Evolutionary conservation across 2,797 vertebrate species (phyloP).

Genomic region (Sciurus vulgaris): DNA sequence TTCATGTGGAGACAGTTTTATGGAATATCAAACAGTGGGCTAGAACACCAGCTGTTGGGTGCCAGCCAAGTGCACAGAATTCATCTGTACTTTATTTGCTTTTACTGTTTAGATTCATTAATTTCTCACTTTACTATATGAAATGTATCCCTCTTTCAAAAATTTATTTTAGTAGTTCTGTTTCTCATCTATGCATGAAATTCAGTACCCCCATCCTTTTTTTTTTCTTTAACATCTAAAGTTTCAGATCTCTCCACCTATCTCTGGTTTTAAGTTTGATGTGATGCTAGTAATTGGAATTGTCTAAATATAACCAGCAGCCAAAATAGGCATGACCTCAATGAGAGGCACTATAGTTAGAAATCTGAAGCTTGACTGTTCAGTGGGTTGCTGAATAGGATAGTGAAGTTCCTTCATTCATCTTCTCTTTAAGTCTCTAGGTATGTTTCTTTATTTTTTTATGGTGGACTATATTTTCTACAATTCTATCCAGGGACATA

Average conservation of each 20-base stretch:
- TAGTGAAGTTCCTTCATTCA: neutral
- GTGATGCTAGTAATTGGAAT: neutral
- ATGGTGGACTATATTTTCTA: neutral
- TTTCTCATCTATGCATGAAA: conserved; percentile 1
- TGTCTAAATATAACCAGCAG: conserved; percentile 42
- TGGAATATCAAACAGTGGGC: conserved; percentile 72
- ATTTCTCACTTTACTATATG: conserved; percentile 64
- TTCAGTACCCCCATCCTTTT: neutral
- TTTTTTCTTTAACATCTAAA: neutral
- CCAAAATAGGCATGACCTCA: neutral
- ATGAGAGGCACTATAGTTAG: neutral
- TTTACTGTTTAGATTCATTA: conserved; percentile 77
- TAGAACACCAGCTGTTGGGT: conserved; percentile 81
- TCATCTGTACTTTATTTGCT: conserved; percentile 83
- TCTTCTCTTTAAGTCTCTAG: neutral
- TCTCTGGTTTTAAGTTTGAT: conserved; percentile 2
- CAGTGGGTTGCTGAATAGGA: neutral
- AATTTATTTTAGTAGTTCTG: neutral
- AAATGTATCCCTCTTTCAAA: neutral
- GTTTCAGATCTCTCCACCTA: neutral
- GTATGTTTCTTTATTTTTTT: neutral
- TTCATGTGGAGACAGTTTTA: conserved; percentile 83
- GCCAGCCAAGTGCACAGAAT: conserved; percentile 79
- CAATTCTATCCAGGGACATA: neutral
- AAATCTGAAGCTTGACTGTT: neutral